Evolutionary conservation across 2,113 vertebrate genomes (phyloP).

Genomic region (Corythoichthys intestinalis): DNA sequence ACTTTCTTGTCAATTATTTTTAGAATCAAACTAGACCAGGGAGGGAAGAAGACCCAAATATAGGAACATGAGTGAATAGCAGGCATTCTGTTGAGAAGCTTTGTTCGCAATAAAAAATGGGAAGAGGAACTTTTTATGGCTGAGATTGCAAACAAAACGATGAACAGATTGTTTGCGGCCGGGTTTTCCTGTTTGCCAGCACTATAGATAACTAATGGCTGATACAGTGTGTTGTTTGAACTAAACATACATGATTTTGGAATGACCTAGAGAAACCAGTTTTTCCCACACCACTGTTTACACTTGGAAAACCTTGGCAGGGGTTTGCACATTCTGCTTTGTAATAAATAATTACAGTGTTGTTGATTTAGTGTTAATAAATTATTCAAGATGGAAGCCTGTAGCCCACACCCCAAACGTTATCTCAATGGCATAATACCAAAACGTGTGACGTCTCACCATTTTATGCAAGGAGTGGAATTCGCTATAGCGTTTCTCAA

Average conservation of each 20-base stretch:
- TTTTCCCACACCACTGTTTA: too few relatives aligned
- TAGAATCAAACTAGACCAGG: neutral
- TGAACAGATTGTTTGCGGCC: neutral
- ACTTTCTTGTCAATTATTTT: neutral
- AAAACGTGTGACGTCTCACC: conserved; percentile 68
- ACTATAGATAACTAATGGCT: neutral
- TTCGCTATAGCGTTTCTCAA: conserved; percentile 98
- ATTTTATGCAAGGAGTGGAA: conserved; percentile 97
- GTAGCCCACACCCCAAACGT: neutral
- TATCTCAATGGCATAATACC: neutral
- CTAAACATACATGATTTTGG: too few relatives aligned
- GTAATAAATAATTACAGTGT: too few relatives aligned
- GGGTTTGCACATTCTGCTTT: too few relatives aligned
- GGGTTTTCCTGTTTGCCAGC: conserved; percentile 1
- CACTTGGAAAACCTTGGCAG: too few relatives aligned
- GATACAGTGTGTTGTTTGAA: too few relatives aligned
- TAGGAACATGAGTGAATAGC: neutral
- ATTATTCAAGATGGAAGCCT: neutral
- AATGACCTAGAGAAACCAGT: too few relatives aligned
- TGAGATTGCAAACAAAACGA: conserved; percentile 5
- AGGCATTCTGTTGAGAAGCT: neutral
- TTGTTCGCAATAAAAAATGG: neutral
- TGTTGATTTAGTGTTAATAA: neutral
- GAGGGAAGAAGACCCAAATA: neutral
- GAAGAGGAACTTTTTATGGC: conserved; percentile 18